phyloP scores from a whole-genome alignment of 1,140 invertebrate genomes.

The Drosophila ironensis region DNA sequence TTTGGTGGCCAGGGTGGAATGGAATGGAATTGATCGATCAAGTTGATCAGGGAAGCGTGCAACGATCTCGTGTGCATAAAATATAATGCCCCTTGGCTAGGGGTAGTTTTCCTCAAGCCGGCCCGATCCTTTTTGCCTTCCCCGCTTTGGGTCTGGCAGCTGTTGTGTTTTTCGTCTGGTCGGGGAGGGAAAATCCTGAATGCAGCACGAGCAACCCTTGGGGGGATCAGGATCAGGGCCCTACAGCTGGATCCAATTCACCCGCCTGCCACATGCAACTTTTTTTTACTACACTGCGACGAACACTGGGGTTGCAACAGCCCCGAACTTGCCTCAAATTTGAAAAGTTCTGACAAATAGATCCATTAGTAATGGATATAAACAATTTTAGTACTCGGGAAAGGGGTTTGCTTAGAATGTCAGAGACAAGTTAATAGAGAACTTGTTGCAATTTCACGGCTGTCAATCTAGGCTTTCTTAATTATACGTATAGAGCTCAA shows the following conservation, averaged over 20 bases:
- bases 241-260: slow-evolving; percentile 31
- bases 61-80: slow-evolving; percentile 41
- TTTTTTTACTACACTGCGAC: background rate
- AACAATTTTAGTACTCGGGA: no score
- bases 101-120: slow-evolving; percentile 50
- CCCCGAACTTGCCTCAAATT: no score
- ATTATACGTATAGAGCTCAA: no score
- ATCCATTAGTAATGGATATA: no score
- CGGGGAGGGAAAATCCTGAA: slow-evolving; percentile 57
- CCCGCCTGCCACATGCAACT: slow-evolving; percentile 10
- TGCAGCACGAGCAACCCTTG: slow-evolving; percentile 37
- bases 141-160: slow-evolving; percentile 31
- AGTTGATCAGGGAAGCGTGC: slow-evolving; percentile 68
- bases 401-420: no score
- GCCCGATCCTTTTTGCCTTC: slow-evolving; percentile 13
- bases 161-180: slow-evolving; percentile 45
- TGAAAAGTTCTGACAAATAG: no score
- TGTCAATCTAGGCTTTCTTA: no score
- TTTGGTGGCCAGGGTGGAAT: slow-evolving; percentile 47
- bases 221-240: slow-evolving; percentile 14
- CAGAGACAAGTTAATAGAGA: no score
- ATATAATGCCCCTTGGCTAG: slow-evolving; percentile 21
- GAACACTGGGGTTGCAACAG: background rate
- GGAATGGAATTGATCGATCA: slow-evolving; percentile 67
- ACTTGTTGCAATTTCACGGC: no score